Evolutionary conservation across 2,888 invertebrate species (phyloP), one percentile per base, ranked within the genome.

Genomic region (Perithous albicinctus): DNA sequence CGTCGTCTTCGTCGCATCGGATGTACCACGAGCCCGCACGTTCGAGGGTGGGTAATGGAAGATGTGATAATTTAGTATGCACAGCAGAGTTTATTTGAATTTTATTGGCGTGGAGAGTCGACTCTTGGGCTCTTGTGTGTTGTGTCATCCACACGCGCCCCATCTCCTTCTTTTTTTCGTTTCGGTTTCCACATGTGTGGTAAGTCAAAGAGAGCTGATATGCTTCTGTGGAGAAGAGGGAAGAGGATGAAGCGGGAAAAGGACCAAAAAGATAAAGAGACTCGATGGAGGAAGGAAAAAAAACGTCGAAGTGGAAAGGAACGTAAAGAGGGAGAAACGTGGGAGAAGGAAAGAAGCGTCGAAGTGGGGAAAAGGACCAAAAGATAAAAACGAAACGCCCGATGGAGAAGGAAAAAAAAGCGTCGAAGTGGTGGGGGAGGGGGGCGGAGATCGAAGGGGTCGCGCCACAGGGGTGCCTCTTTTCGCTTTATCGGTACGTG

Each of bases 51-150:
- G 90, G 91, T 91, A 92, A 92, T 91, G 91, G 92, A 92, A 90
- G 90, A 91, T 90, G 92, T 91, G 91, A 91, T 92, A 92, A 92
- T 92, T 92, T 90, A 91, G 92, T 92, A 92, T 92, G 92, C 92
- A 90, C 89, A 90, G 88, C 87, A 87, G 91, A 92, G 92, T 92
- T 92, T 92, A 92, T 92, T 92, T 92, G 92, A 92, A 92, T 92
- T 92, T 92, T 92, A 92, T 92, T 91, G 92, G 91, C 88, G 89
- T 89, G 86, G 88, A 87, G 87, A 87, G 87, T 83, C 82, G 84
- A 82, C 87, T 87, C 32, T n/a, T n/a, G 54, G 56, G 20, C n/a
- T n/a, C n/a, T n/a, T n/a, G n/a, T n/a, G n/a, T n/a, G n/a, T n/a
- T 61, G 77, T 59, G 74, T 59, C 63, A 77, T 76, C 54, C 41